These are phyloP conservation scores for Erebia aethiops DNA, from an alignment of 2,888 invertebrate genomes.

Conservation along the genomic window DNA sequence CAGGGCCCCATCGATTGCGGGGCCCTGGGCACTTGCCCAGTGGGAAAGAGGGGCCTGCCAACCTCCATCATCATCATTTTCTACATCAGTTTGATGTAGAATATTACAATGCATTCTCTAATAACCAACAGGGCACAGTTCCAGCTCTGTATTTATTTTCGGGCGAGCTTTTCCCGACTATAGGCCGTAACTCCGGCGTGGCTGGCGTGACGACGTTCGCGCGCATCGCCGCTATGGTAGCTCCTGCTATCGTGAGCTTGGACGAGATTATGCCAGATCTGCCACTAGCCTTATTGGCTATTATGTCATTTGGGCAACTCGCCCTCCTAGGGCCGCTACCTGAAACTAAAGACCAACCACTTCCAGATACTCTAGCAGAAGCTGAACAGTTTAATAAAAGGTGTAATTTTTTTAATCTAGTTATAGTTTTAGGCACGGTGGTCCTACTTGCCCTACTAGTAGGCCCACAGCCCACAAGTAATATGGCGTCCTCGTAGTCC, in stretches of 20 bases:
- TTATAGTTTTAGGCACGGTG: too few relatives aligned
- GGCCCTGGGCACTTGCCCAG: too few relatives aligned
- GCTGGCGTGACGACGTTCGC: conserved; percentile 89
- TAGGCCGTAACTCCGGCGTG: conserved; percentile 89
- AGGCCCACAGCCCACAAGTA: too few relatives aligned
- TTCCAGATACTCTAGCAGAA: conserved; percentile 80
- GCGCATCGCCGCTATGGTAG: conserved; percentile 89
- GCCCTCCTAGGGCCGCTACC: conserved; percentile 66
- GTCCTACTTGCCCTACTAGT: too few relatives aligned
- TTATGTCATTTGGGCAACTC: conserved; percentile 61
- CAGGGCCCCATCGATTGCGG: too few relatives aligned
- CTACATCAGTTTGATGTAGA: too few relatives aligned
- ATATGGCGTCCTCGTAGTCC: too few relatives aligned
- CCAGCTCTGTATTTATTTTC: conserved; percentile 87
- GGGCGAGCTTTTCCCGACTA: conserved; percentile 90
- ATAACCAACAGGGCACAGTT: conserved; percentile 69
- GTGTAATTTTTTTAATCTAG: not conserved
- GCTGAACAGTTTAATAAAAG: conserved; percentile 32
- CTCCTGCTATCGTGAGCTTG: conserved; percentile 64
- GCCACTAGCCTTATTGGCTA: conserved; percentile 60
- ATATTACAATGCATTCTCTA: not conserved
- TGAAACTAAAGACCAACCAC: conserved; percentile 69
- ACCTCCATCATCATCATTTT: too few relatives aligned
- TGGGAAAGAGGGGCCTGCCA: too few relatives aligned
- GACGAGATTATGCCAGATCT: conserved; percentile 55